phyloP scores from a whole-genome alignment of 2,797 vertebrate genomes.

The Sternotherus odoratus region DNA sequence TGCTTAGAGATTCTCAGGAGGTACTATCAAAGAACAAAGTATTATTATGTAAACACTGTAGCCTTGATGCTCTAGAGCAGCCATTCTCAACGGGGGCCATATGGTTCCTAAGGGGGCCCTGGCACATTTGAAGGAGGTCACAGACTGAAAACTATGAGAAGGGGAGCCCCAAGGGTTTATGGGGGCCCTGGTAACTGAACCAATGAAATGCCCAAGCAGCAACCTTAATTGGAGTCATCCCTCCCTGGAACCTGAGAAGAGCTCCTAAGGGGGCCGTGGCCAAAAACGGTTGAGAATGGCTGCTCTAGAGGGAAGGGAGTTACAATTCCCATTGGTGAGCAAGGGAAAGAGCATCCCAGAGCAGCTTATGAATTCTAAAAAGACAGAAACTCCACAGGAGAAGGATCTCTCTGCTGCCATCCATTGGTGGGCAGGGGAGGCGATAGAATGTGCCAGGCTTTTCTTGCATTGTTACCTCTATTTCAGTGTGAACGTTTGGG shows the following conservation, averaged over 20 bases:
- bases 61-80: neutral
- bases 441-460: neutral
- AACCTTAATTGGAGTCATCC: too few relatives aligned
- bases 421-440: neutral
- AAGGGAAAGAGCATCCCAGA: neutral
- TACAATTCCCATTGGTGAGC: accelerated
- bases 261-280: too few relatives aligned
- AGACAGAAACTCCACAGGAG: neutral
- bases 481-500: neutral
- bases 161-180: too few relatives aligned
- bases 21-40: neutral
- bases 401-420: neutral
- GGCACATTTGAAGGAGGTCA: too few relatives aligned
- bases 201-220: too few relatives aligned
- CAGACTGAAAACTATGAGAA: too few relatives aligned
- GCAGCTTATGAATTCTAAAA: neutral
- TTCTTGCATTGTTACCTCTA: neutral
- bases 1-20: neutral
- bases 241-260: too few relatives aligned
- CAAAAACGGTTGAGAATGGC: too few relatives aligned
- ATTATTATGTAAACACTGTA: neutral
- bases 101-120: too few relatives aligned
- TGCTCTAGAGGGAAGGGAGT: neutral
- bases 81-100: too few relatives aligned
- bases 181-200: too few relatives aligned